A percentile compares a stretch with the other conserved stretches of the same genome.
Evolutionary conservation across 2,888 invertebrate genomes (phyloP).

Genomic region (Orthonevra nobilis): DNA sequence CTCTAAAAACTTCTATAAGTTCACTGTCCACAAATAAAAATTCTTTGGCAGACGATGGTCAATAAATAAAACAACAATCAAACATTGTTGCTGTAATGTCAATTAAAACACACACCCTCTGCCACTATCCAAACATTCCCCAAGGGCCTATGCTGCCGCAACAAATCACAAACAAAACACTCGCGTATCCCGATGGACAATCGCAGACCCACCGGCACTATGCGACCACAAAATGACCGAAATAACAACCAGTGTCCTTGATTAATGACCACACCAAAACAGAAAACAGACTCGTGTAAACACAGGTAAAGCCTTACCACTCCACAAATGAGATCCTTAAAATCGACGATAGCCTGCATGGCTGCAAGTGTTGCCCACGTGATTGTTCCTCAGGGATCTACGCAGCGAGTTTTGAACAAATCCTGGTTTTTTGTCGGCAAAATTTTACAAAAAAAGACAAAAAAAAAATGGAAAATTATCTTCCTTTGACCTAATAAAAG

Average conservation of each 20-base stretch:
- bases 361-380: conserved; percentile 59
- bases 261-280: conserved; percentile 50
- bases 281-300: not conserved
- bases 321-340: not conserved
- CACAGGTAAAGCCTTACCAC: not conserved
- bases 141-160: conserved; percentile 20
- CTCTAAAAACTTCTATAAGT: no score
- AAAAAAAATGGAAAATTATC: no score
- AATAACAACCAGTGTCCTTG: conserved; percentile 33
- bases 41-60: no score
- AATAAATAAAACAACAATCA: no score
- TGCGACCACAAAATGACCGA: conserved; percentile 67
- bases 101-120: conserved; percentile 55
- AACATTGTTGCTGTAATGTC: conserved; percentile 18
- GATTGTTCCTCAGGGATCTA: conserved; percentile 41
- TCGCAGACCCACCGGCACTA: conserved; percentile 42
- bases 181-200: not conserved
- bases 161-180: conserved; percentile 22
- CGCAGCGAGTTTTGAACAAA: not conserved
- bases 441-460: conserved; percentile 17
- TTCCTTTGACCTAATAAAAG: conserved; percentile 50
- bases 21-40: no score
- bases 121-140: conserved; percentile 50
- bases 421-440: conserved; percentile 30
- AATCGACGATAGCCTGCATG: not conserved